phyloP scores from a whole-genome alignment of 2,113 vertebrate species.

The Mystacornis crossleyi region DNA sequence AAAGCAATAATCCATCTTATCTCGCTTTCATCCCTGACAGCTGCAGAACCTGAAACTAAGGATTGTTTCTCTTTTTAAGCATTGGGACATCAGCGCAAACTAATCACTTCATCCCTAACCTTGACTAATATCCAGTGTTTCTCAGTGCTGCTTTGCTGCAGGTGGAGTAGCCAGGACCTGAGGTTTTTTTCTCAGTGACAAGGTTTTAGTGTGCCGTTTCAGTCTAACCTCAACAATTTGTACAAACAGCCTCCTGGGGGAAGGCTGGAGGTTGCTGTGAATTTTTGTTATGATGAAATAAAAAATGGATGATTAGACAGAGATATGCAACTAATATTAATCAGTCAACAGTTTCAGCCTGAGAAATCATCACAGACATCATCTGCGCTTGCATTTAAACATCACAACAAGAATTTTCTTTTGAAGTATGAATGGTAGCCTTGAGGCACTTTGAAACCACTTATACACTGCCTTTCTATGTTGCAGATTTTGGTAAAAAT shows the following conservation, averaged over 20 bases:
- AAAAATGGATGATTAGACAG: neutral
- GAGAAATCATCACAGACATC: neutral
- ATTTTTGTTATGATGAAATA: neutral
- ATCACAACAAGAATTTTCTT: neutral
- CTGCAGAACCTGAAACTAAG: conserved; percentile 7
- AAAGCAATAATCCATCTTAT: neutral
- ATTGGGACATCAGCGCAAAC: neutral
- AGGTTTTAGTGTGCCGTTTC: neutral
- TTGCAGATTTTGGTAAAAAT: neutral
- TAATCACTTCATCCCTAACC: neutral
- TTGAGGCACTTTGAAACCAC: neutral
- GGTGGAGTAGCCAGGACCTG: neutral
- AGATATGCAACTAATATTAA: neutral
- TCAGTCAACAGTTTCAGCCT: neutral
- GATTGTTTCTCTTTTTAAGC: neutral
- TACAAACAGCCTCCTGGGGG: neutral
- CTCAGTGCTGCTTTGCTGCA: neutral
- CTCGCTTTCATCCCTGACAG: neutral
- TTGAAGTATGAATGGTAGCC: neutral
- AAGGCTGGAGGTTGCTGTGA: neutral
- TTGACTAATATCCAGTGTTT: neutral
- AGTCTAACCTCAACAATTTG: neutral
- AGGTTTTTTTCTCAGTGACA: neutral
- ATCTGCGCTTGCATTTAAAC: neutral
- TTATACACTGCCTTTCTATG: neutral